Evolutionary conservation across 2,797 vertebrate species (phyloP).

Genomic region (Potorous gilbertii): DNA sequence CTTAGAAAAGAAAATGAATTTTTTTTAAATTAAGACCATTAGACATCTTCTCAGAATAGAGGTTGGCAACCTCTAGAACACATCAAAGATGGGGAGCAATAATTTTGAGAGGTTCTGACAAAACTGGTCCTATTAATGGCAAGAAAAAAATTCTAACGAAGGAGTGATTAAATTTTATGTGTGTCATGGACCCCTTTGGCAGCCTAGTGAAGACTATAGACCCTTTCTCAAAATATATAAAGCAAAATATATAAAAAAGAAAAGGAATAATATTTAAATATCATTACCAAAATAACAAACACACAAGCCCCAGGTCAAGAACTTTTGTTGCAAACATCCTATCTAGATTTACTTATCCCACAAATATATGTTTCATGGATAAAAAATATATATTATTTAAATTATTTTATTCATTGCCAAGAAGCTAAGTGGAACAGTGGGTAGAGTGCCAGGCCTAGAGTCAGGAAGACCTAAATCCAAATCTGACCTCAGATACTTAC

Average conservation of each 20-base stretch:
- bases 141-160: neutral
- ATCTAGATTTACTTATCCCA: neutral
- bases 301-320: neutral
- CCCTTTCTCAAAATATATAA: neutral
- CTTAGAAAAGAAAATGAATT: neutral
- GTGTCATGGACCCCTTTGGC: neutral
- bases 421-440: neutral
- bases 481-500: neutral
- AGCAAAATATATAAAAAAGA: neutral
- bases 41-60: rapidly evolving
- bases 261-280: neutral
- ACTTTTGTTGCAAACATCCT: neutral
- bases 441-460: neutral
- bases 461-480: neutral
- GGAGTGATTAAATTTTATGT: neutral
- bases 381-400: neutral
- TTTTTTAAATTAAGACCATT: neutral
- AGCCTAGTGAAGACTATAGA: neutral
- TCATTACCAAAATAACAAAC: neutral
- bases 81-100: neutral
- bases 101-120: no score
- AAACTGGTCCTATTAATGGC: neutral
- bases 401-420: neutral
- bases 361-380: neutral
- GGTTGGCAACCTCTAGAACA: neutral